phyloP scores from a whole-genome alignment of 2,113 vertebrate species.

The Oreochromis spilurus region DNA sequence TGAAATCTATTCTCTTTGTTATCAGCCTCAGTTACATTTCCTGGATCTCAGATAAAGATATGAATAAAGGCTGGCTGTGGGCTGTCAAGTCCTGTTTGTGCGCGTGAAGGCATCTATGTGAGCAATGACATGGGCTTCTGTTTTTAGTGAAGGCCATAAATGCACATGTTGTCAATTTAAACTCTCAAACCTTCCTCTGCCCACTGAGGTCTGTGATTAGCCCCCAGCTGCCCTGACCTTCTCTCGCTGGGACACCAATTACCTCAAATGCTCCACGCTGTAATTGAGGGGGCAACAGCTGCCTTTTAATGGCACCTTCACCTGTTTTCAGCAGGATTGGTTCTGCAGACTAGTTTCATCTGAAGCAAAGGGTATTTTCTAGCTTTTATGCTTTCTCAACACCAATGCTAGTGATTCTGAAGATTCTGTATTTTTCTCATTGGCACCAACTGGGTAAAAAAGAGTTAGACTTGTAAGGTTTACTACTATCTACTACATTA shows the following conservation, averaged over 20 bases:
- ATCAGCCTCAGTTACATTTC: not conserved
- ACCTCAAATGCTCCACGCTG: conserved; percentile 1
- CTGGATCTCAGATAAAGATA: not conserved
- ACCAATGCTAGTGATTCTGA: not conserved
- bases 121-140: not conserved
- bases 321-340: conserved; percentile 51
- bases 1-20: not conserved
- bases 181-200: not conserved
- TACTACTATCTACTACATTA: not conserved
- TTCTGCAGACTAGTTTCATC: not conserved
- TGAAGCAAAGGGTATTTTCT: not conserved
- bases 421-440: not conserved
- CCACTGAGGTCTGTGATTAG: conserved; percentile 54
- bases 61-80: not conserved
- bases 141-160: not conserved
- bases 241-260: conserved; percentile 32
- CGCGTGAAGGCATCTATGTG: not conserved
- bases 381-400: not conserved
- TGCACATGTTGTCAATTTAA: not conserved
- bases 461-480: not conserved
- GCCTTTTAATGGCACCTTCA: conserved; percentile 54
- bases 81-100: not conserved
- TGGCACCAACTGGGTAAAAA: not conserved
- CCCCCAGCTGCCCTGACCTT: conserved; percentile 41
- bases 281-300: conserved; percentile 62